Percentiles rank a stretch among this genome's conserved stretches.
These are phyloP conservation scores for Dysdera silvatica DNA, from an alignment of 1,140 invertebrate species.

Conservation along the genomic window DNA sequence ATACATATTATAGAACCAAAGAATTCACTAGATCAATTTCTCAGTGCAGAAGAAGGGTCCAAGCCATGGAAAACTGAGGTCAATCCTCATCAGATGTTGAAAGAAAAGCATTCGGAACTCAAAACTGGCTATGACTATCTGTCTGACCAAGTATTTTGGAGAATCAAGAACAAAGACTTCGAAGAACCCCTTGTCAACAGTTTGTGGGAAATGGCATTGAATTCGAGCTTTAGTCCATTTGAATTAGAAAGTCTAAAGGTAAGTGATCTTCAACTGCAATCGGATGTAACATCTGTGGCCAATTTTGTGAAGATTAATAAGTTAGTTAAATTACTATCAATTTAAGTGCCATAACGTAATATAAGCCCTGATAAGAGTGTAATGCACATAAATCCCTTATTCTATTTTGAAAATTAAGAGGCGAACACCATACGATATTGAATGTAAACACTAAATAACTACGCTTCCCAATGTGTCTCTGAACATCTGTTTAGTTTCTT, in stretches of 20 bases:
- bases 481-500: too few species aligned
- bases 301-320: too few species aligned
- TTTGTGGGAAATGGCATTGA: constrained; percentile 71
- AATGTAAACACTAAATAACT: too few species aligned
- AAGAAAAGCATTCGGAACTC: constrained; percentile 67
- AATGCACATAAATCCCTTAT: too few species aligned
- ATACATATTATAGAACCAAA: constrained; percentile 30
- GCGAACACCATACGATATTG: too few species aligned
- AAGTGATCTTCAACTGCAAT: too few species aligned
- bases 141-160: constrained; percentile 60
- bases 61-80: constrained; percentile 27
- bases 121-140: constrained; percentile 72
- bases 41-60: constrained; percentile 25
- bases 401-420: too few species aligned
- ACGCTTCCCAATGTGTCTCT: too few species aligned
- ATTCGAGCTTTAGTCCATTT: constrained; percentile 66
- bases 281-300: too few species aligned
- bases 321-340: too few species aligned
- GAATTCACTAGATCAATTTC: constrained; percentile 33
- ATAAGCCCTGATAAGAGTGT: too few species aligned
- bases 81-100: constrained; percentile 38
- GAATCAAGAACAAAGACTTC: constrained; percentile 72
- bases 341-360: too few species aligned
- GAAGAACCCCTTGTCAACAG: constrained; percentile 79
- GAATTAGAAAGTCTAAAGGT: constrained; percentile 77